Conservation (phyloP, 2,888 invertebrate species). For the Pristionchus maxplancki region DNA sequence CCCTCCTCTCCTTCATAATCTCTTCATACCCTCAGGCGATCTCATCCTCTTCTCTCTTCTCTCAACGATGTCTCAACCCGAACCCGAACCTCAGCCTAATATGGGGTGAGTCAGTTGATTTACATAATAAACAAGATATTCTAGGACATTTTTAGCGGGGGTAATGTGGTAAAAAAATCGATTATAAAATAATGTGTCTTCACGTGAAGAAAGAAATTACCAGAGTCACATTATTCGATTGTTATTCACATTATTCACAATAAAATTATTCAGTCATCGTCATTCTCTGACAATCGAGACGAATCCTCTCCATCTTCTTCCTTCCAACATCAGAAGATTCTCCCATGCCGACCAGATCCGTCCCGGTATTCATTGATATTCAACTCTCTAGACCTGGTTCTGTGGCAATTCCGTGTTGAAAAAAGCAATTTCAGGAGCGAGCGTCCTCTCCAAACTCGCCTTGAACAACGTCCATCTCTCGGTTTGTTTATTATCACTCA, state of each 20-base stretch:
- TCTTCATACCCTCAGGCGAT: background rate
- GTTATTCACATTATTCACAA: too few relatives aligned
- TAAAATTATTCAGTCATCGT: slow-evolving; percentile 60
- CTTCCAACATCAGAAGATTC: slow-evolving; percentile 65
- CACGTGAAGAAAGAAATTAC: too few relatives aligned
- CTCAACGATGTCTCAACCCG: slow-evolving; percentile 21
- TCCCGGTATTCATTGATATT: slow-evolving; percentile 46
- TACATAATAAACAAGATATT: too few relatives aligned
- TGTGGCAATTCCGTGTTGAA: background rate
- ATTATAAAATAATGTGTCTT: too few relatives aligned
- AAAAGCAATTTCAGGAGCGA: slow-evolving; percentile 28
- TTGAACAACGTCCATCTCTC: slow-evolving; percentile 58
- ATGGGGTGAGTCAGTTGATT: slow-evolving; percentile 16
- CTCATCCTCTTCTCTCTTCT: background rate
- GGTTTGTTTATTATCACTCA: slow-evolving; percentile 18
- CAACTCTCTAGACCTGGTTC: background rate
- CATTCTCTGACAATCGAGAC: slow-evolving; percentile 72
- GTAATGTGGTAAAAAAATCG: too few relatives aligned
- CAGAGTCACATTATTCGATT: too few relatives aligned
- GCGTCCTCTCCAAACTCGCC: slow-evolving; percentile 61
- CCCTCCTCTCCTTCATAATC: slow-evolving; percentile 3
- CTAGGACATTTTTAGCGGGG: too few relatives aligned
- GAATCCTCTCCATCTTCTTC: slow-evolving; percentile 69
- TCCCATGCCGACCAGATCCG: slow-evolving; percentile 63
- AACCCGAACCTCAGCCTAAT: slow-evolving; percentile 12